Base-by-base conservation (phyloP, 2,888 invertebrate species). In the Schizotus pectinicornis region DNA sequence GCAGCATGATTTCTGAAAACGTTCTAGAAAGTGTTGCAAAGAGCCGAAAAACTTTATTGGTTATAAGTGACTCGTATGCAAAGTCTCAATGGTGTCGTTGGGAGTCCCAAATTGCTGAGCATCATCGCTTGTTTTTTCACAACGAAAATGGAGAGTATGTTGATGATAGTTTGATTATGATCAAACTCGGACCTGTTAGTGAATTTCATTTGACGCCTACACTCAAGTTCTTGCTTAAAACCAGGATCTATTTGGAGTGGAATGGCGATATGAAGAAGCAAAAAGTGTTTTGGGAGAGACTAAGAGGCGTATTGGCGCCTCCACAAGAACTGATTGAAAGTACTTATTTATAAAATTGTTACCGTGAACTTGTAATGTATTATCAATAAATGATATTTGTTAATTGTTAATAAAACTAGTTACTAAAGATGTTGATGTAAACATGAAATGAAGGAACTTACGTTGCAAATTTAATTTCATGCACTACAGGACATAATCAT, bases 41-140 rank as follows among this genome's bases (percentile, higher is more conserved):
- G 52, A 87, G 88, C 72, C 83, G 85, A 57, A 86, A 85, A 69
- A 84, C 88, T 8, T 80, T 91, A 53, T 77, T 90, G 50, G 79
- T 90, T 7, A 81, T 91, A 42, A 89, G 89, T 53, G 85, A 87
- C 67, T 82, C 83, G 65, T 90, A 89, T 73, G 85, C 88, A 0
- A 84, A 85, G 67, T 88, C 88, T 22, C 87, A 89, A 56, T 91
- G 90, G 90, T 88, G 88, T 71, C 80, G 86, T 35, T 86, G 88
- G 84, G 90, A 90, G 70, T 86, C 88, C 7, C 86, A 87, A 66
- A 79, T 88, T 13, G 88, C 88, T 0, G 86, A 88, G 65, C 84
- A 87, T 69, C 85, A 87, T 63, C 81, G 87, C 52, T 76, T 87
- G 54, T 85, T 87, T 62, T 79, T 85, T 22, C 52, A 85, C 67